A percentile compares a stretch with the other conserved stretches of the same genome.
Evolutionary conservation across 2,888 invertebrate species (phyloP).

Genomic region (Tricholauxania praeusta): DNA sequence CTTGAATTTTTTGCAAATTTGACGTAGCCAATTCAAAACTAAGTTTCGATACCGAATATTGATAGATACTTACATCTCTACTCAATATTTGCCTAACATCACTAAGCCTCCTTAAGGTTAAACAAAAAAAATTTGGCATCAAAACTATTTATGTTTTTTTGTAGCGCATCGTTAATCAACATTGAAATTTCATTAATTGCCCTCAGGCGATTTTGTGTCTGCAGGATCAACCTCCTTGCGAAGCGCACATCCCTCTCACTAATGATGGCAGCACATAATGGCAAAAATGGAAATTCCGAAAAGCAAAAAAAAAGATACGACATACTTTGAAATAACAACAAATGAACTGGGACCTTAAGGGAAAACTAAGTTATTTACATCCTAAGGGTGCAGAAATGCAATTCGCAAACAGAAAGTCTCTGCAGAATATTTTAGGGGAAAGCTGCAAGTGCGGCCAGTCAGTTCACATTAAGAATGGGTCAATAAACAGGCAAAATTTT

Average conservation of each 20-base stretch:
- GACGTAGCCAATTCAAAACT: no score
- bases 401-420: no score
- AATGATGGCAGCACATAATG: slow-evolving; percentile 12
- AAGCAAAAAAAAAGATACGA: slow-evolving; percentile 1
- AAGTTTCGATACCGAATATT: no score
- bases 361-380: neutral
- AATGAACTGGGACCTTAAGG: neutral
- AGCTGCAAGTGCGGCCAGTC: neutral
- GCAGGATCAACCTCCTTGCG: slow-evolving; percentile 2
- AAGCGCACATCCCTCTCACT: slow-evolving; percentile 6
- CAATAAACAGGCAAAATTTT: neutral
- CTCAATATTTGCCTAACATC: no score
- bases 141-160: no score
- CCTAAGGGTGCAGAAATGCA: slow-evolving; percentile 8
- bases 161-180: slow-evolving; percentile 26
- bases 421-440: no score
- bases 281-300: slow-evolving; percentile 3
- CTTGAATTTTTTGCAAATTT: no score
- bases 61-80: no score
- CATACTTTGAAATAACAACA: neutral
- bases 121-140: no score
- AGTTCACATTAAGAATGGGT: neutral
- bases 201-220: slow-evolving; percentile 16
- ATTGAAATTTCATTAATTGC: slow-evolving; percentile 32
- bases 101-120: no score